Evolutionary conservation across 1,140 invertebrate species (phyloP).

Genomic region (Panulirus ornatus): DNA sequence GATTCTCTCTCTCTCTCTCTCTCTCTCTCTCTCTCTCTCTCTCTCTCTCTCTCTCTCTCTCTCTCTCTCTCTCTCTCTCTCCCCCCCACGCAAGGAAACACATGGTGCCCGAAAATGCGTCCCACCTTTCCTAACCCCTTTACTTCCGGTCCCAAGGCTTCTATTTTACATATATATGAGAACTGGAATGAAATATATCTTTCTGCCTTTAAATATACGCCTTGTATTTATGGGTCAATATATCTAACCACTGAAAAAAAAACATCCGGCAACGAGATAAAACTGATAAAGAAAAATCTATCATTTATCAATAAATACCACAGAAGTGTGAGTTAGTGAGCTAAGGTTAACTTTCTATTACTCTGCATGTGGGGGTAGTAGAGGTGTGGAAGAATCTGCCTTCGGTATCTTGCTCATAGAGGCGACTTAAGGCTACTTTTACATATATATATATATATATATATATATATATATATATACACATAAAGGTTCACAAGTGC

Average conservation of each 20-base stretch:
- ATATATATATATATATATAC: not conserved
- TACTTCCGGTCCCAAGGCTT: not conserved
- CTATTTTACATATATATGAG: not conserved
- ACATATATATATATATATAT: not conserved
- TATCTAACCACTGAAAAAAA: not conserved
- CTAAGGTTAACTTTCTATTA: not conserved
- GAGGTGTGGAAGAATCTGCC: no score
- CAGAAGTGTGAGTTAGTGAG: not conserved
- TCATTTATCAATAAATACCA: not conserved
- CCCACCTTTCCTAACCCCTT: no score
- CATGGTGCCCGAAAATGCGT: no score
- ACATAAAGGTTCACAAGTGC: not conserved
- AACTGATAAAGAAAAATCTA: no score
- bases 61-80: not conserved
- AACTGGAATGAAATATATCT: not conserved
- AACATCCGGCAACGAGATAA: not conserved
- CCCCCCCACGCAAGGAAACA: no score
- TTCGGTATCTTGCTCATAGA: not conserved
- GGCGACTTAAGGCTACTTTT: not conserved
- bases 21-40: constrained; percentile 45
- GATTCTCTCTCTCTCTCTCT: constrained; percentile 27
- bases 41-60: constrained; percentile 43
- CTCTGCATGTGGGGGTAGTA: no score
- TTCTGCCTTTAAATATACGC: not conserved
- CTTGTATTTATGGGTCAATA: not conserved